Evolutionary conservation across 1,140 invertebrate genomes (phyloP), one percentile per base, ranked within the genome.

Genomic region (Aethina tumida): DNA sequence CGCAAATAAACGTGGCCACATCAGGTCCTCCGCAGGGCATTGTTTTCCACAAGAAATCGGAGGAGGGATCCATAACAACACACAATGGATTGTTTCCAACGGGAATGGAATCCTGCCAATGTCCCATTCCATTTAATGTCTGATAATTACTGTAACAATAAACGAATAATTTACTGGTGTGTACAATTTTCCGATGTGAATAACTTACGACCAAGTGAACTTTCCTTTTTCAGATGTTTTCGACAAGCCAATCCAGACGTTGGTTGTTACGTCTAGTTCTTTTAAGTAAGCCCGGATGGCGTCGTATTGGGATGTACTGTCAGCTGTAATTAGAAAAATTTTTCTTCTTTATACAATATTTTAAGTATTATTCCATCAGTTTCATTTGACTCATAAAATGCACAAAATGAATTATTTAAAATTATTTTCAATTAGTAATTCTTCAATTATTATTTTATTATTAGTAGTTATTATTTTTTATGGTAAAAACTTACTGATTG

Each of bases 241-340:
- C 50, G 79, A 79, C 37, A 83, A 66, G 42, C 79, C 79, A 52
- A 81, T 79, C 79, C 79, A 83, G 40, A 81, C 76, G 34, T 73
- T 74, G 50, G 73, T 75, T 18, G 71, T 70, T 29, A 81, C 78
- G 57, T 81, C 78, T 60, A 81, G 59, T 58, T 81, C 78, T 56
- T 79, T 80, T 16, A 83, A 68, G 56, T 79, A 79, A 7, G 77
- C 76, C 47, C 78, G 65, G 21, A 79, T 75, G 26, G 78, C 77
- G 59, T 83, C 79, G 53, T 76, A 82, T 59, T 82, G 77, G 20
- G 71, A 73, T 43, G 72, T 75, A 26, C 72, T 77, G 52, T 82
- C 78, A 50, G 81, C 79, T 82, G 66, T n/a, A 72, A 73, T 42
- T 59, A 63, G 57, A 57, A 46, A 35, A 40, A 4, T 12, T 30